Evolutionary conservation across 2,113 vertebrate genomes (phyloP).

Genomic region (Leptosomus discolor): DNA sequence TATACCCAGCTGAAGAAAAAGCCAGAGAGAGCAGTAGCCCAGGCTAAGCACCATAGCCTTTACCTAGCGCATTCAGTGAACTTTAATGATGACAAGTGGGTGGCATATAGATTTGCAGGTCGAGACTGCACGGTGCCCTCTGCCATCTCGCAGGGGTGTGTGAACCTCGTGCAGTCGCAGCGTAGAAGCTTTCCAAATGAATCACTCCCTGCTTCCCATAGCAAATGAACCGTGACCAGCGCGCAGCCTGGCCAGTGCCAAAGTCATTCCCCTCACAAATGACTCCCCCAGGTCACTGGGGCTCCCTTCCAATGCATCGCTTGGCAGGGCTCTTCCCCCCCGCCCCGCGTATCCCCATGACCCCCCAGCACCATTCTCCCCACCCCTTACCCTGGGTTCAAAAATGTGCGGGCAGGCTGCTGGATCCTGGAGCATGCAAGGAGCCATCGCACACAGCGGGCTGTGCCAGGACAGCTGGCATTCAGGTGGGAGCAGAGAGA

Average conservation of each 20-base stretch:
- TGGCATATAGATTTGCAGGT: neutral
- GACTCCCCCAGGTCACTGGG: neutral
- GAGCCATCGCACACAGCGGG: rapidly evolving
- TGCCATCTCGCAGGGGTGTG: neutral
- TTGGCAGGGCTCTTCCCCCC: neutral
- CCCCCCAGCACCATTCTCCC: rapidly evolving
- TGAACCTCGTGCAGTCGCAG: neutral
- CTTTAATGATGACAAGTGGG: neutral
- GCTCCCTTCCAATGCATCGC: neutral
- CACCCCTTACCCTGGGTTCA: neutral
- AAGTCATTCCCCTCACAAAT: neutral
- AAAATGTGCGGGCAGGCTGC: neutral
- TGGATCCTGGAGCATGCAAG: neutral
- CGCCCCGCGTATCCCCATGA: rapidly evolving
- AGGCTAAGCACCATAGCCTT: neutral
- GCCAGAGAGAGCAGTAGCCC: neutral
- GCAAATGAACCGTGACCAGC: neutral
- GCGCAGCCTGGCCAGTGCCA: rapidly evolving
- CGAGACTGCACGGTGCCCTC: neutral
- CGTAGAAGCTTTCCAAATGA: neutral
- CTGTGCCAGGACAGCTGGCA: neutral
- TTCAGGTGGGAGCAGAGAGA: neutral
- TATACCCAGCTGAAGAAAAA: neutral
- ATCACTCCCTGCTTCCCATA: neutral
- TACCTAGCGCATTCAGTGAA: neutral